Conservation (phyloP, 2,888 invertebrate genomes). For the Colletes collaris region DNA sequence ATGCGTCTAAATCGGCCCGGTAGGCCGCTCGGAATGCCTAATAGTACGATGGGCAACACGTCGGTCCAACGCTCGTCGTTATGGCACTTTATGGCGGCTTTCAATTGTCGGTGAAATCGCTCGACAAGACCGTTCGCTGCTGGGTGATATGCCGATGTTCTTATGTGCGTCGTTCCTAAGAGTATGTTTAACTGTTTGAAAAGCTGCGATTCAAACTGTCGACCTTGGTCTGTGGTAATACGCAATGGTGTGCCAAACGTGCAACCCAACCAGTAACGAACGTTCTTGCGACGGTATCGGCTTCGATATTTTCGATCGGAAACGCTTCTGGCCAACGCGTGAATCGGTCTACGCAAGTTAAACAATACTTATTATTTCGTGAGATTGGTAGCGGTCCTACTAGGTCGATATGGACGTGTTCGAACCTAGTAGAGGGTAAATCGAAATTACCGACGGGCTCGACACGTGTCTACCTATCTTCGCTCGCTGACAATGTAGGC, state of each 20-base stretch:
- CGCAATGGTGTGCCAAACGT: not conserved
- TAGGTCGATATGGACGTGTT: constrained; percentile 9
- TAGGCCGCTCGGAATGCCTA: not conserved
- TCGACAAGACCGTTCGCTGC: constrained; percentile 54
- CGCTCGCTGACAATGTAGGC: not conserved
- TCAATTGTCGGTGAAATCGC: constrained; percentile 43
- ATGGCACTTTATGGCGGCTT: constrained; percentile 44
- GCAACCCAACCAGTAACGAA: not conserved
- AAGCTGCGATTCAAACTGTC: constrained; percentile 48
- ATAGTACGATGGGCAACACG: not conserved
- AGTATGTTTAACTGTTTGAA: constrained; percentile 43
- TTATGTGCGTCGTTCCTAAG: constrained; percentile 2
- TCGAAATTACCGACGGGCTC: not conserved
- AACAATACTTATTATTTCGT: not conserved
- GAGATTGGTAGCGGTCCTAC: not conserved
- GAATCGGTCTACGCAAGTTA: not conserved
- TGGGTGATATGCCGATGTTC: constrained; percentile 45
- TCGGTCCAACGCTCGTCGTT: not conserved
- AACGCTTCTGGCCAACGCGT: not conserved
- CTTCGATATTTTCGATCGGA: no score
- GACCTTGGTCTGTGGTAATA: not conserved
- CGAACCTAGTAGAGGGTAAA: not conserved
- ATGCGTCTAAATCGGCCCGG: not conserved
- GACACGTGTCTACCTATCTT: not conserved
- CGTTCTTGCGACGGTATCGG: not conserved